phyloP scores from a whole-genome alignment of 2,888 invertebrate genomes.

The Temnothorax unifasciatus region DNA sequence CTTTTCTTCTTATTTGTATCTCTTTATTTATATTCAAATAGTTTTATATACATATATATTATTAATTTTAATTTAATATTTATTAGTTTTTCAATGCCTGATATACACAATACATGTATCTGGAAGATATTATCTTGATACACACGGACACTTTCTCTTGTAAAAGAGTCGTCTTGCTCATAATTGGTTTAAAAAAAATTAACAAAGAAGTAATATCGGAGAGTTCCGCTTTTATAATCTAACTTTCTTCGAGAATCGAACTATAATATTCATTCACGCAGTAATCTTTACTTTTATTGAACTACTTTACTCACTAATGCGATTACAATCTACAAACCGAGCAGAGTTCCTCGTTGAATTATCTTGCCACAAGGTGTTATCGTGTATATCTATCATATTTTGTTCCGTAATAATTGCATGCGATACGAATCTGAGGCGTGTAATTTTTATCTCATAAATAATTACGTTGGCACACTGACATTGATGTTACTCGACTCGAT shows the following conservation, averaged over 20 bases:
- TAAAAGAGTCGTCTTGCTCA: background rate
- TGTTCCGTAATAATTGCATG: background rate
- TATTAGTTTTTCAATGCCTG: background rate
- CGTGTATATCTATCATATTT: background rate
- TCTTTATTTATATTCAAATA: background rate
- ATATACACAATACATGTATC: too few relatives aligned
- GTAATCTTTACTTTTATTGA: conserved; percentile 10
- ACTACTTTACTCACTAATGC: background rate
- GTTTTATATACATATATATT: background rate
- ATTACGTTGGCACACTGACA: background rate
- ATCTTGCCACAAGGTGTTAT: background rate
- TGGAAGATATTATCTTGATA: background rate
- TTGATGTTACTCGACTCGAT: background rate
- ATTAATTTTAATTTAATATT: background rate
- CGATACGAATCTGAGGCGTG: background rate
- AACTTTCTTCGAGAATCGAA: conserved; percentile 30
- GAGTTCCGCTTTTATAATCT: conserved; percentile 9
- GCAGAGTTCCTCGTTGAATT: background rate
- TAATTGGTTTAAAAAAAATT: background rate
- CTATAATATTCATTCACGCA: conserved; percentile 4
- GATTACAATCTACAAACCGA: background rate
- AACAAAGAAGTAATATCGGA: background rate
- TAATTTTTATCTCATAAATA: background rate
- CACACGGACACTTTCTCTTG: background rate
- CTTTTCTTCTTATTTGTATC: background rate